These are phyloP conservation scores for Tinea trinotella DNA, from an alignment of 2,888 invertebrate species.

Conservation along the genomic window DNA sequence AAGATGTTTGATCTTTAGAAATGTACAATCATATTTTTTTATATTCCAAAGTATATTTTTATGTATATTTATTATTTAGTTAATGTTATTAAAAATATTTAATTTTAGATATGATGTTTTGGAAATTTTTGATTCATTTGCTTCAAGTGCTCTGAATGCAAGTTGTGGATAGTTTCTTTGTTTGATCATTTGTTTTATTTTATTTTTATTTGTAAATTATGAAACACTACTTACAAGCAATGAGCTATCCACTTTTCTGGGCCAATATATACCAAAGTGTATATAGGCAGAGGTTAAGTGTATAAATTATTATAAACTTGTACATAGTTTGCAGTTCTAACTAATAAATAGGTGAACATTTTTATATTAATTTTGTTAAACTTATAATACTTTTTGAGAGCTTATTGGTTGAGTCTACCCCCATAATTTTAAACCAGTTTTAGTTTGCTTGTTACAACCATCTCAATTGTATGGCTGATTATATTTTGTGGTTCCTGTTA, in stretches of 20 bases:
- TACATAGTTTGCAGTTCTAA: background rate
- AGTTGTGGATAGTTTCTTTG: background rate
- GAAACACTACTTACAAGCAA: background rate
- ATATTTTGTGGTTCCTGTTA: conserved; percentile 14
- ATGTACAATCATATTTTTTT: conserved; percentile 5
- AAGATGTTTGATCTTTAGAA: conserved; percentile 5
- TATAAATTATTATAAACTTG: background rate
- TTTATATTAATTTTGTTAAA: background rate
- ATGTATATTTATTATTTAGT: conserved; percentile 5
- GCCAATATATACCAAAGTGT: background rate
- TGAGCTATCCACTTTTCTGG: background rate
- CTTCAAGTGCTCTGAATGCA: background rate
- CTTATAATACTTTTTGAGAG: no score
- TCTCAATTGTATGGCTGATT: background rate
- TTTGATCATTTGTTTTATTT: background rate
- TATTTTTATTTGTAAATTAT: background rate
- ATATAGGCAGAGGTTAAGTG: background rate
- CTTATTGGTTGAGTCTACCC: background rate
- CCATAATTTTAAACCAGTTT: background rate
- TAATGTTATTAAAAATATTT: conserved; percentile 1
- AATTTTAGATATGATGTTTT: conserved; percentile 2
- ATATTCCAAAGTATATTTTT: conserved; percentile 11
- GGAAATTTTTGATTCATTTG: background rate
- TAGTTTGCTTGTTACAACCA: background rate
- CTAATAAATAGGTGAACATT: background rate